Conservation (phyloP, 2,113 vertebrate species). For the Callithrix jacchus region DNA sequence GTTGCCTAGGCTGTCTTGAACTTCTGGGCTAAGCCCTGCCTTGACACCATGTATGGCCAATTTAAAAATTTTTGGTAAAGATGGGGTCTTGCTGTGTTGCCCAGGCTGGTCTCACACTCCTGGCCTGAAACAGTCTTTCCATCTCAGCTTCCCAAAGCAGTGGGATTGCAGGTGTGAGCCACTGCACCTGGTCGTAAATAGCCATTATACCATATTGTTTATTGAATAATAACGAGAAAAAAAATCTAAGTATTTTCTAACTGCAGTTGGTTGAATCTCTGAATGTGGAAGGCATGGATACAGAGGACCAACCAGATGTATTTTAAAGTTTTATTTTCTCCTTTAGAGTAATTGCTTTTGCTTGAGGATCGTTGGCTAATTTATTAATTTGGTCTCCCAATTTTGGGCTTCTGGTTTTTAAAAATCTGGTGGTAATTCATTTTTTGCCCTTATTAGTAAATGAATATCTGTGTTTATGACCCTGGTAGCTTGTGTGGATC, state of each 20-base stretch:
- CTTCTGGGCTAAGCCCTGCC: too few species aligned
- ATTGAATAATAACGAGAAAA: not conserved
- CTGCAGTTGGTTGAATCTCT: not conserved
- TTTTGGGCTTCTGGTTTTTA: not conserved
- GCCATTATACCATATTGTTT: not conserved
- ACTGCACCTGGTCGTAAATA: too few species aligned
- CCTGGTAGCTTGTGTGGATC: too few species aligned
- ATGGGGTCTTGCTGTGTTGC: too few species aligned
- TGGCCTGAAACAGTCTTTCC: too few species aligned
- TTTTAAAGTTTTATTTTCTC: not conserved
- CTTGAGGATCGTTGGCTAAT: not conserved
- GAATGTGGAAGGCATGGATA: not conserved
- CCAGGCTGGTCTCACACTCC: too few species aligned
- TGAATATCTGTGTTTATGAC: rapidly evolving
- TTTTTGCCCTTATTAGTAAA: rapidly evolving
- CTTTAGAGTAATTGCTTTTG: not conserved
- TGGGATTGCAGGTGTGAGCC: too few species aligned
- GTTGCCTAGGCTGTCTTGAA: too few species aligned
- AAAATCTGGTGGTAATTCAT: not conserved
- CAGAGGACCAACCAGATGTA: not conserved
- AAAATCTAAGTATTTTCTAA: not conserved
- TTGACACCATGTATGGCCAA: too few species aligned
- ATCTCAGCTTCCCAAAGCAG: too few species aligned
- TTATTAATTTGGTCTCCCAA: not conserved
- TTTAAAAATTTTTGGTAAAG: too few species aligned